phyloP scores from a whole-genome alignment of 2,113 vertebrate species.

The Physeter macrocephalus region DNA sequence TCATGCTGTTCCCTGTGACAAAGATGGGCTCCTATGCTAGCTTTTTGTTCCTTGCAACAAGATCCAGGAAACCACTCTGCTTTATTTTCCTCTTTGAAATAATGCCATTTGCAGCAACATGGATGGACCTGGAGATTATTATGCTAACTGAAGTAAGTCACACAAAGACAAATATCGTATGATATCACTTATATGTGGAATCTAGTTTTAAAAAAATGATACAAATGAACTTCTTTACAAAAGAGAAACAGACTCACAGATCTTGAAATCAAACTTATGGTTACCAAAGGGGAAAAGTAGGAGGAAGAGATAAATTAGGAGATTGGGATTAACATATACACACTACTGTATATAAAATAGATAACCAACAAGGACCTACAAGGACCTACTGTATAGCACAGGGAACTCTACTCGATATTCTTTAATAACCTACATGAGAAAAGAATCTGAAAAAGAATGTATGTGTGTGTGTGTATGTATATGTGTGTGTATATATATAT shows the following conservation, averaged over 20 bases:
- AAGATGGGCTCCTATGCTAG: neutral
- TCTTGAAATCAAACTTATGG: neutral
- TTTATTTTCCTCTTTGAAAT: slow-evolving; percentile 12
- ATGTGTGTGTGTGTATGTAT: neutral
- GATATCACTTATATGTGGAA: neutral
- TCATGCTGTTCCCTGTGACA: neutral
- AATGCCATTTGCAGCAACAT: neutral
- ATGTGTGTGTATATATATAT: no score
- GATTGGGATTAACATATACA: neutral
- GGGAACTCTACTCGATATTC: neutral
- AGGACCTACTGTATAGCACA: neutral
- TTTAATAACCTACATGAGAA: neutral
- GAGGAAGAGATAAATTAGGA: neutral
- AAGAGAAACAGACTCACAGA: neutral
- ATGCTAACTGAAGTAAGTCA: neutral
- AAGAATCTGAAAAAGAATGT: neutral
- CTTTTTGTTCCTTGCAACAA: neutral
- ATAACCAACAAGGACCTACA: neutral
- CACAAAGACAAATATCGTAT: neutral
- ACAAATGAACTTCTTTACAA: neutral
- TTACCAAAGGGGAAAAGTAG: neutral
- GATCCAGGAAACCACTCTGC: neutral
- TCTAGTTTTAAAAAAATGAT: neutral
- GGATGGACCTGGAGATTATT: neutral
- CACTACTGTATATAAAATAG: neutral